Evolutionary conservation across 1,140 invertebrate species (phyloP).

Genomic region (Lasioglossum baleicum): DNA sequence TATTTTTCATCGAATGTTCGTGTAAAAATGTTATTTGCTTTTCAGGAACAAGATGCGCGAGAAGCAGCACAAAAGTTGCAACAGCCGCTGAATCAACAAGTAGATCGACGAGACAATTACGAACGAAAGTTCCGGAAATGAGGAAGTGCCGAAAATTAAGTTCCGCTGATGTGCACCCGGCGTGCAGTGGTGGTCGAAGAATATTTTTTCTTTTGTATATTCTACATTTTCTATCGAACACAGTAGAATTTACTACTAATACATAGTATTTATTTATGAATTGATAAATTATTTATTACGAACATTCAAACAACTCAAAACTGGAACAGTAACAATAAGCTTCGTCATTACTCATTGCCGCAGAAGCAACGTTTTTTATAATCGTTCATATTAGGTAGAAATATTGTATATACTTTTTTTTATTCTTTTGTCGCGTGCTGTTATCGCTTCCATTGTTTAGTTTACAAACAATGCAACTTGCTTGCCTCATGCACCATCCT

Average conservation of each 20-base stretch:
- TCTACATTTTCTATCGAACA: background rate
- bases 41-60: slow-evolving; percentile 73
- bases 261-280: background rate
- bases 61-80: slow-evolving; percentile 71
- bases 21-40: slow-evolving; percentile 1
- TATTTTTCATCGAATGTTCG: too few relatives aligned
- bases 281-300: background rate
- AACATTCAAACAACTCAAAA: too few relatives aligned
- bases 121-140: slow-evolving; percentile 69
- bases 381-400: too few relatives aligned
- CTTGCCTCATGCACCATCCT: too few relatives aligned
- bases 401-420: too few relatives aligned
- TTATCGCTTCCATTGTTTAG: too few relatives aligned
- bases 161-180: slow-evolving; percentile 10
- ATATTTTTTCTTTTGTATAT: background rate
- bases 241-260: too few relatives aligned
- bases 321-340: too few relatives aligned
- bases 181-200: background rate
- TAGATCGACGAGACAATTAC: slow-evolving; percentile 72
- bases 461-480: too few relatives aligned
- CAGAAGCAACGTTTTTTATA: too few relatives aligned
- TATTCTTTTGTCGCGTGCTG: too few relatives aligned
- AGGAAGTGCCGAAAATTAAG: background rate
- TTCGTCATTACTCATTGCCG: too few relatives aligned
- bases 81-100: slow-evolving; percentile 72